Evolutionary conservation across 2,888 invertebrate species (phyloP).

Genomic region (Trichopoda pennipes): DNA sequence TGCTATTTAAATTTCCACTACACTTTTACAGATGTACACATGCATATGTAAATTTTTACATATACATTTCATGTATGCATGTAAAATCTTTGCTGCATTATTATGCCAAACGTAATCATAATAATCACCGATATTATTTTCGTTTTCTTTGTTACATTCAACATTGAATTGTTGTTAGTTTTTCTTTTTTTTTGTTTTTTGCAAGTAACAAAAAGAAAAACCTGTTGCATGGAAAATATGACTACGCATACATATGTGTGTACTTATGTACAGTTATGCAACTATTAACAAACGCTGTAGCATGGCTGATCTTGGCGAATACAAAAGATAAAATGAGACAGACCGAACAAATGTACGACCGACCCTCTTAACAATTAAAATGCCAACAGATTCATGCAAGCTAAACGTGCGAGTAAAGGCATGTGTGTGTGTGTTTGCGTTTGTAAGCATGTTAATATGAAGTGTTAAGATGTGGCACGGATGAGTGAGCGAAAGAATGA

Average conservation of each 20-base stretch:
- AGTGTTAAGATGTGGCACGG: constrained; percentile 34
- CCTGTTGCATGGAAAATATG: constrained; percentile 57
- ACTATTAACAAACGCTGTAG: constrained; percentile 30
- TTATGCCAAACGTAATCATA: constrained; percentile 57
- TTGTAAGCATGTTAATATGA: neutral
- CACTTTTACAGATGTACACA: neutral
- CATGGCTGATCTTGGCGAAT: constrained; percentile 56
- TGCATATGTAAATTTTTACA: neutral
- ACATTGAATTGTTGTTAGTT: constrained; percentile 52
- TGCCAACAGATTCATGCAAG: constrained; percentile 43
- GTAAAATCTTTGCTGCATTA: constrained; percentile 6
- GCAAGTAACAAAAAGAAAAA: constrained; percentile 41
- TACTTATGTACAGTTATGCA: neutral
- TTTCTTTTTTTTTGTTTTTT: constrained; percentile 24
- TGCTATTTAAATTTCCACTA: too few species aligned
- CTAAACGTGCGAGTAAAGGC: neutral
- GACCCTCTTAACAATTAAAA: constrained; percentile 64
- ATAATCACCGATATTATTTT: constrained; percentile 61
- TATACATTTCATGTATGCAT: too few species aligned
- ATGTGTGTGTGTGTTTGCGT: neutral
- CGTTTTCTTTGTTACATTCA: constrained; percentile 48
- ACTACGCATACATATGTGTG: neutral
- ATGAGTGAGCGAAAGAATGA: constrained; percentile 40
- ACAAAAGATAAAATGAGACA: constrained; percentile 66
- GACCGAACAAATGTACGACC: constrained; percentile 43